Evolutionary conservation across 2,888 invertebrate species (phyloP).

Genomic region (Isotomurus palustris): DNA sequence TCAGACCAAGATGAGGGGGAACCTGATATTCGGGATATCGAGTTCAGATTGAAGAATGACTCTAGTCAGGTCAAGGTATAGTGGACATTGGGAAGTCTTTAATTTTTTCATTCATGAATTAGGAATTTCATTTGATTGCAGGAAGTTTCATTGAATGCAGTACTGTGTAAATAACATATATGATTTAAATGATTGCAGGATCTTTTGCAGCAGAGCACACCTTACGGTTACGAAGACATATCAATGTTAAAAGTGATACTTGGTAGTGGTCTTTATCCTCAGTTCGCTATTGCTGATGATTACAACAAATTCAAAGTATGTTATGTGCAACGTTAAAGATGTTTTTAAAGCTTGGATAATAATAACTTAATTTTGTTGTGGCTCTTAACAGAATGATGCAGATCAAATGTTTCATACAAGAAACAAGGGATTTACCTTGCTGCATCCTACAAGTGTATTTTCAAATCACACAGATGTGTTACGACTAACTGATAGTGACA

Average conservation of each 20-base stretch:
- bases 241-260: conserved; percentile 73
- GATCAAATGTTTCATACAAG: conserved; percentile 81
- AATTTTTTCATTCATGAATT: background rate
- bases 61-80: conserved; percentile 63
- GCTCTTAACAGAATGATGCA: conserved; percentile 60
- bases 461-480: conserved; percentile 73
- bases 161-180: too few species aligned
- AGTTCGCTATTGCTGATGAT: conserved; percentile 90
- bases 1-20: conserved; percentile 54
- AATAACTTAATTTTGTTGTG: background rate
- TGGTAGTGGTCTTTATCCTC: conserved; percentile 90
- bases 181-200: conserved; percentile 48
- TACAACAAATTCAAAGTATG: conserved; percentile 59
- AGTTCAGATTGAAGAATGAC: conserved; percentile 78
- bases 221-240: conserved; percentile 63
- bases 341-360: background rate
- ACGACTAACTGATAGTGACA: conserved; percentile 70
- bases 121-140: background rate
- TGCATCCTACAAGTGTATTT: conserved; percentile 88
- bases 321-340: background rate
- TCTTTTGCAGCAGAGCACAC: conserved; percentile 61
- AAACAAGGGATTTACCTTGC: conserved; percentile 79
- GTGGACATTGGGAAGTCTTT: too few species aligned
- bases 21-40: conserved; percentile 77
- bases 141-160: background rate